Conservation (phyloP, 2,888 invertebrate species). For the Clistopyga incitator region DNA sequence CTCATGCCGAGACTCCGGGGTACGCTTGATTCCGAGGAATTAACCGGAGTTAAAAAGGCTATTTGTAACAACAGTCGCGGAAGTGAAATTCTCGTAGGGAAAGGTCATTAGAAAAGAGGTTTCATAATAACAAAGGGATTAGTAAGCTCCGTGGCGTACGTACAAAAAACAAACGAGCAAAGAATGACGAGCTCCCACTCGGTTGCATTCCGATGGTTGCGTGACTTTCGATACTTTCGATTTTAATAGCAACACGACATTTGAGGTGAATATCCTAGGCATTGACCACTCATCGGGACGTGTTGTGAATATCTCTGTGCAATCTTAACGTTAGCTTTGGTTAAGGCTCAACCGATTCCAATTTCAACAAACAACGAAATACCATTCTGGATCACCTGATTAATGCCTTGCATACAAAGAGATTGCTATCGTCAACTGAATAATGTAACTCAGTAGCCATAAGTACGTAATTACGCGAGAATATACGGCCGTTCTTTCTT, state of each 20-base stretch:
- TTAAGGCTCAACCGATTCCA: background rate
- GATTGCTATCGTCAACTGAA: background rate
- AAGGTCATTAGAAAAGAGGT: constrained; percentile 6
- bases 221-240: constrained; percentile 8
- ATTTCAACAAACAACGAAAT: background rate
- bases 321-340: background rate
- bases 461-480: background rate
- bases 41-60: background rate
- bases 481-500: background rate
- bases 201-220: constrained; percentile 6
- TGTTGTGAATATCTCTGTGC: background rate
- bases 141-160: background rate
- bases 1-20: background rate
- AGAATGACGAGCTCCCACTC: constrained; percentile 4
- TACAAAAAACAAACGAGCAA: background rate
- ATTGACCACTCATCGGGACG: background rate
- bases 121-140: background rate
- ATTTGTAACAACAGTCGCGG: background rate
- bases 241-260: background rate
- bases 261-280: background rate
- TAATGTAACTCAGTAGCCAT: background rate
- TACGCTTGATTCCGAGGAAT: constrained; percentile 25
- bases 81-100: background rate
- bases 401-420: background rate
- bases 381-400: background rate